Percentiles rank a stretch among this genome's conserved stretches.
Conservation (phyloP, 2,888 invertebrate species). For the Spisula subtruncata region DNA sequence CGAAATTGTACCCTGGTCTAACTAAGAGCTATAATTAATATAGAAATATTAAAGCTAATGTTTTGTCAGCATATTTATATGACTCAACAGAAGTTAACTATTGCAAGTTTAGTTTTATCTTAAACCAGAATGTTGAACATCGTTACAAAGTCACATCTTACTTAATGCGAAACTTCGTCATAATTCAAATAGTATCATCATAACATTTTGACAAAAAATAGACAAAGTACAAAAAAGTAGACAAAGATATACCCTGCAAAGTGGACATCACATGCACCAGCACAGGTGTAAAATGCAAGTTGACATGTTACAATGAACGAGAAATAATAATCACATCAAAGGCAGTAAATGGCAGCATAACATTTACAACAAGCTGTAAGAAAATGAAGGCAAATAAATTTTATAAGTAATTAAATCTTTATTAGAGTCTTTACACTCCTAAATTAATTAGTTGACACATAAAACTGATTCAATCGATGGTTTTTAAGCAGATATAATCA, state of each 20-base stretch:
- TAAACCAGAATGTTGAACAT: too few relatives aligned
- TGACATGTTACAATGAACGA: not conserved
- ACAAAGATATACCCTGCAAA: not conserved
- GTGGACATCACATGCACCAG: not conserved
- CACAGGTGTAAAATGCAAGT: not conserved
- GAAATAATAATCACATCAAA: not conserved
- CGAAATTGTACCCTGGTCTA: too few relatives aligned
- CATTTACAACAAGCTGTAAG: not conserved
- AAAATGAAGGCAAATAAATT: not conserved
- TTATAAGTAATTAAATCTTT: too few relatives aligned
- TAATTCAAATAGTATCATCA: not conserved
- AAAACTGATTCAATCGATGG: too few relatives aligned
- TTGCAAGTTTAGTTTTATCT: too few relatives aligned
- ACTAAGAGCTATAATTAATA: too few relatives aligned
- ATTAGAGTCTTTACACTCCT: too few relatives aligned
- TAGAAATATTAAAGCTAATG: too few relatives aligned
- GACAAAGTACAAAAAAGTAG: not conserved
- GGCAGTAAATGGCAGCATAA: constrained; percentile 15
- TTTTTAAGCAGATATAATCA: too few relatives aligned
- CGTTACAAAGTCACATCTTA: not conserved
- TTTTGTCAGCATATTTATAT: too few relatives aligned
- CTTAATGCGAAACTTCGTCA: not conserved
- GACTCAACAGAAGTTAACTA: too few relatives aligned
- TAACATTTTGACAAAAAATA: not conserved
- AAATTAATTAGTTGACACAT: too few relatives aligned